Base-by-base conservation (phyloP, 2,797 vertebrate species). In the Aythya fuligula region DNA sequence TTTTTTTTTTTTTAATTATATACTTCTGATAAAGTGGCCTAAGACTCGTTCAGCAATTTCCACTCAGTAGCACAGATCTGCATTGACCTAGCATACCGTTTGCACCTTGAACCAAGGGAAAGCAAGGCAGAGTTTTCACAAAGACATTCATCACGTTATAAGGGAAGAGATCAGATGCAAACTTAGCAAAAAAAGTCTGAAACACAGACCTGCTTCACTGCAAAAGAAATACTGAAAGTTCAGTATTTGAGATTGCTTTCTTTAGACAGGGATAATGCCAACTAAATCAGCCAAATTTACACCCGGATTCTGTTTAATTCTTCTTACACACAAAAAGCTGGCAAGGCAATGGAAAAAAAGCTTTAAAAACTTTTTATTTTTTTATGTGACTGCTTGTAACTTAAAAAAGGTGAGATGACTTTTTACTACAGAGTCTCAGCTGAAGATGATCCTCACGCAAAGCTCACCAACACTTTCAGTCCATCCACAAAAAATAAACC, bases 181-280 rank as follows among this genome's bases (percentile, higher is more conserved):
- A 10, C 32, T 9, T 32, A 15, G n/a, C 22, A 41, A 75, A 7
- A 4, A 71, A 15, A 71, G 22, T 12, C 38, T 57, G 61, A 39
- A 30, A 30, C n/a, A 13, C 27, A 54, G 22, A 41, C 16, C 57
- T 43, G 10, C 5, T 64, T 22, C 43, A 34, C 3, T 5, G 28
- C 34, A 24, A 56, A 76, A 4, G 6, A 7, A 80, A 38, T 4
- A 25, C 0, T 0, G 6, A 6, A 65, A 90, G 38, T 10, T 4
- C 49, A 64, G 28, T 22, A n/a, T 20, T 13, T 11, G 21, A 47
- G n/a, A 12, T 0, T 7, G 5, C 28, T 62, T 73, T 27, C n/a
- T 10, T 72, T 41, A 27, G 32, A 15, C 32, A 34, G 21, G 15
- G 86, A 32, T 21, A 19, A 43, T 18, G 51, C 20, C 34, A 41